Evolutionary conservation across 2,888 invertebrate genomes (phyloP), one percentile per base, ranked within the genome.

Genomic region (Cantharis nigra): DNA sequence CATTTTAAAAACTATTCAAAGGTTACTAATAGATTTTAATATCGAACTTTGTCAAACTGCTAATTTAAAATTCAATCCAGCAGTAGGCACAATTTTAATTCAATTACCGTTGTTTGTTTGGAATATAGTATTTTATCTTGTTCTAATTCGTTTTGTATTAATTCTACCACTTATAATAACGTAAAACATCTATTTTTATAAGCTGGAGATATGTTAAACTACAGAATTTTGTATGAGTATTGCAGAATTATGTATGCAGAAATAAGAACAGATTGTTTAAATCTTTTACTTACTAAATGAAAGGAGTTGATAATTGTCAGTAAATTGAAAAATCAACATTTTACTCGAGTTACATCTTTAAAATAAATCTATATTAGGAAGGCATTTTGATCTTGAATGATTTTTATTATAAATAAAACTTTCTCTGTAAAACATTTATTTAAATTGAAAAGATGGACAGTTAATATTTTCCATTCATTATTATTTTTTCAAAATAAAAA

Each of bases 1-100:
- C 81, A 83, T 79, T 82, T 80, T 83, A 82, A 82, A 84, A 78
- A 81, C 82, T 83, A 84, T 49, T 49, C 0, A 83, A 80, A 64
- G 70, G 63, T 74, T 67, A 74, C 69, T 76, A 71, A 75, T 63
- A 74, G 70, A 70, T 73, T 70, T 63, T 62, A 79, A 76, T 74
- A 72, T 75, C 77, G 75, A 71, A 49, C 49, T 13, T 33, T 65
- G 74, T 77, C 71, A 72, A 69, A 76, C 76, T 76, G 76, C 76
- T 78, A 67, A 69, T 75, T 13, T 49, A 49, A 49, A 13, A 49
- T 33, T 33, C 11, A 67, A 76, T 79, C 77, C 75, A 77, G 79
- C 77, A 79, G 75, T 79, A 79, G 79, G 79, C 79, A 79, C 79
- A 77, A 71, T 79, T 79, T 79, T 67, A 76, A 69, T 78, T 73